Conservation (phyloP, 2,888 invertebrate species). For the Pterostichus madidus region DNA sequence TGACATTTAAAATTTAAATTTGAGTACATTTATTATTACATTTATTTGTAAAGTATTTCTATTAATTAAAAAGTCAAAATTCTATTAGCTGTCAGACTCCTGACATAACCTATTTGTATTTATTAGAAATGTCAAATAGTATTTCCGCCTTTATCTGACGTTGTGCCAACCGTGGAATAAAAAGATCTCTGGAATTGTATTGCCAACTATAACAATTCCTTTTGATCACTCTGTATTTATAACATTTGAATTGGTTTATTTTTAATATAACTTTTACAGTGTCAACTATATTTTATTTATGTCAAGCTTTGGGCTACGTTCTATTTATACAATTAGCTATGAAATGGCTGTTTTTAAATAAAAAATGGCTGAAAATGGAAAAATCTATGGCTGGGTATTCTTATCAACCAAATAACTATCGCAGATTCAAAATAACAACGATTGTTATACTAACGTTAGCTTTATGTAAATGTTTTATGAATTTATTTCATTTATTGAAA, state of each 20-base stretch:
- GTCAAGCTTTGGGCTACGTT: constrained; percentile 70
- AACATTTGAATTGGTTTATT: background rate
- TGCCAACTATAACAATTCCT: too few species aligned
- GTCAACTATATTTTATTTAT: constrained; percentile 12
- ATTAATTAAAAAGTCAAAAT: too few species aligned
- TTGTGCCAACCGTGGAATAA: too few species aligned
- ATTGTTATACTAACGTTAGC: constrained; percentile 72
- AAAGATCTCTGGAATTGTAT: too few species aligned
- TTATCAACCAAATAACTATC: constrained; percentile 70
- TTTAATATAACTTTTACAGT: constrained; percentile 67
- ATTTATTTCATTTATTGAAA: background rate
- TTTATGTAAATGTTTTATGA: constrained; percentile 70
- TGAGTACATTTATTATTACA: too few species aligned
- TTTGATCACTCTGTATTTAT: background rate
- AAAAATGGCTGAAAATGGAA: constrained; percentile 74
- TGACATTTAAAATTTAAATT: too few species aligned
- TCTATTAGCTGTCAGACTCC: too few species aligned
- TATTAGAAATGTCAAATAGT: too few species aligned
- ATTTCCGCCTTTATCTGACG: too few species aligned
- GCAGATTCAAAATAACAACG: constrained; percentile 72
- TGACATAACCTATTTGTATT: too few species aligned
- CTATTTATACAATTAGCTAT: constrained; percentile 71
- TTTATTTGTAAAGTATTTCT: too few species aligned
- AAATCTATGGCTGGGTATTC: constrained; percentile 72
- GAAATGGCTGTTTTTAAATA: constrained; percentile 71